These are phyloP conservation scores for Ganaspis brasiliensis DNA, from an alignment of 2,888 invertebrate genomes.

Conservation along the genomic window DNA sequence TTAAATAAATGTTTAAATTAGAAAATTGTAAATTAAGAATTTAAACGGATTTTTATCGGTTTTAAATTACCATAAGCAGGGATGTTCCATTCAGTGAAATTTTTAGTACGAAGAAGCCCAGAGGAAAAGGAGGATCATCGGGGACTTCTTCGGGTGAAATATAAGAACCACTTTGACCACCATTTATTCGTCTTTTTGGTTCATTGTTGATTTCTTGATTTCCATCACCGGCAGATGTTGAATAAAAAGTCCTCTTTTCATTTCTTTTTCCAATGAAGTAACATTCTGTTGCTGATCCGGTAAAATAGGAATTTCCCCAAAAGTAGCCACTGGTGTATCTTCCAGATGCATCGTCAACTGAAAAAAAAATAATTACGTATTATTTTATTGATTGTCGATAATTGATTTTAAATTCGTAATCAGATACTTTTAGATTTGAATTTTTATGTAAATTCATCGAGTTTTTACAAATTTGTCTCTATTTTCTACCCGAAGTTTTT, in stretches of 20 bases:
- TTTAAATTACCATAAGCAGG: conserved; percentile 64
- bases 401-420: too few species aligned
- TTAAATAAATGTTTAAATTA: neutral
- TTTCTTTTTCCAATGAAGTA: conserved; percentile 71
- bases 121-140: conserved; percentile 74
- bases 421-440: too few species aligned
- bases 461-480: too few species aligned
- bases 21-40: neutral
- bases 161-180: conserved; percentile 61
- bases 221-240: conserved; percentile 55
- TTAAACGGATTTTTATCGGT: neutral
- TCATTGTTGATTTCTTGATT: conserved; percentile 67
- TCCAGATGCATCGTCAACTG: conserved; percentile 79
- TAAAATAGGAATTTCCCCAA: conserved; percentile 79
- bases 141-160: conserved; percentile 52
- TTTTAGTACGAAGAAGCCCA: conserved; percentile 77
- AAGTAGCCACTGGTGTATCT: conserved; percentile 78
- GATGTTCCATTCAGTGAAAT: conserved; percentile 73
- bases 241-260: conserved; percentile 49
- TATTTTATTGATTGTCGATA: too few species aligned
- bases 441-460: too few species aligned
- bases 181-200: conserved; percentile 67
- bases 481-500: too few species aligned
- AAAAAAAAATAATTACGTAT: conserved; percentile 45
- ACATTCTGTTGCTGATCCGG: conserved; percentile 78